A percentile compares a stretch with the other conserved stretches of the same genome.
Conservation (phyloP, 2,888 invertebrate genomes). For the Drosophila meridionalis region DNA sequence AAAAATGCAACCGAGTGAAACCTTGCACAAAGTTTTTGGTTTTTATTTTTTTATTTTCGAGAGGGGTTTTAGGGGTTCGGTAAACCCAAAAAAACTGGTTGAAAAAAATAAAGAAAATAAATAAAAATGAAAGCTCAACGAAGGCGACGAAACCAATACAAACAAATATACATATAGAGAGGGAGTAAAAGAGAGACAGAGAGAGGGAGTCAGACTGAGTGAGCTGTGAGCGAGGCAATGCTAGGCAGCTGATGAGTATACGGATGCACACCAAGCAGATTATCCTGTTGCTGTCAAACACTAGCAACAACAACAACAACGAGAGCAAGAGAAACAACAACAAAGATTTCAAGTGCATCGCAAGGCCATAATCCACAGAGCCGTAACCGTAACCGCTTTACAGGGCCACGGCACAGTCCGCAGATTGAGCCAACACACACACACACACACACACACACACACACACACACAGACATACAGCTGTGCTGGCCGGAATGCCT, state of each 20-base stretch:
- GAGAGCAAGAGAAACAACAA: conserved; percentile 24
- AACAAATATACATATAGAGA: conserved; percentile 11
- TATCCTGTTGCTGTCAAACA: conserved; percentile 64
- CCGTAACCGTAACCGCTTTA: conserved; percentile 56
- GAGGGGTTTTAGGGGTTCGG: not conserved
- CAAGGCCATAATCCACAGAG: conserved; percentile 66
- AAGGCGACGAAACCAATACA: conserved; percentile 53
- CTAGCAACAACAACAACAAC: conserved; percentile 9
- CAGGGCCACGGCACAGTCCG: conserved; percentile 51
- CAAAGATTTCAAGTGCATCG: conserved; percentile 60
- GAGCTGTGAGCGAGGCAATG: not conserved
- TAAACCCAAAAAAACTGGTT: not conserved
- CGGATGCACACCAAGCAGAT: conserved; percentile 55
- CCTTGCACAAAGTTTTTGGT: conserved; percentile 37
- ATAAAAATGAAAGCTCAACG: conserved; percentile 31
- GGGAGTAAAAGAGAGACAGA: no score
- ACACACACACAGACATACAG: conserved; percentile 4
- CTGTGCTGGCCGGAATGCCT: conserved; percentile 16
- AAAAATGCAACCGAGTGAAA: conserved; percentile 49
- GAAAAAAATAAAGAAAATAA: conserved; percentile 20
- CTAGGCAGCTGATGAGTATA: conserved; percentile 45
- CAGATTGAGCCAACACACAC: conserved; percentile 40
- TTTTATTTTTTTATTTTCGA: conserved; percentile 6
- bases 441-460: conserved; percentile 12
- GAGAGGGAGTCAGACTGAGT: not conserved